Evolutionary conservation across 2,797 vertebrate species (phyloP).

Genomic region (Miichthys miiuy): DNA sequence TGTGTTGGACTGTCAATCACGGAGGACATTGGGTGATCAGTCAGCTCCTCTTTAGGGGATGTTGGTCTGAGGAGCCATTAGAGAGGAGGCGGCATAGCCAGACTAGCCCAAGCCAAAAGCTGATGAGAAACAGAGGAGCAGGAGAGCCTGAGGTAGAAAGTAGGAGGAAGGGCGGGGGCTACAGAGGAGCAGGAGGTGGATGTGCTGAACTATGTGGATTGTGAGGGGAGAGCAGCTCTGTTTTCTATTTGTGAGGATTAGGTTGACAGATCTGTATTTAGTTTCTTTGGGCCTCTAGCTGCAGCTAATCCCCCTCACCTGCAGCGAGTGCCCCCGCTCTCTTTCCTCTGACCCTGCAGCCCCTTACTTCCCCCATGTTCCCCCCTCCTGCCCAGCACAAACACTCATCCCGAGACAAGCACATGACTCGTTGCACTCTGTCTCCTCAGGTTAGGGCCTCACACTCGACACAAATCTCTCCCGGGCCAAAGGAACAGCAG

Average conservation of each 20-base stretch:
- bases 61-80: slow-evolving; percentile 80
- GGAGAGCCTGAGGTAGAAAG: slow-evolving; percentile 72
- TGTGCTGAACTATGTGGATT: slow-evolving; percentile 79
- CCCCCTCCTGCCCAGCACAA: slow-evolving; percentile 79
- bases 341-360: slow-evolving; percentile 82
- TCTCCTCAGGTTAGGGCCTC: slow-evolving; percentile 85
- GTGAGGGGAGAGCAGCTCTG: slow-evolving; percentile 83
- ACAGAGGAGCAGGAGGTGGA: slow-evolving; percentile 69
- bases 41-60: slow-evolving; percentile 80
- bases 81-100: slow-evolving; percentile 68
- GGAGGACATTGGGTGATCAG: slow-evolving; percentile 75
- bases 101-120: slow-evolving; percentile 68
- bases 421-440: slow-evolving; percentile 86
- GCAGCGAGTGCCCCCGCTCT: slow-evolving; percentile 75
- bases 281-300: slow-evolving; percentile 87
- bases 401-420: slow-evolving; percentile 86
- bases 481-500: slow-evolving; percentile 78
- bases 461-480: slow-evolving; percentile 83
- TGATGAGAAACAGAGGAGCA: slow-evolving; percentile 84
- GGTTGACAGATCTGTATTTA: slow-evolving; percentile 90
- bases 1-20: slow-evolving; percentile 80
- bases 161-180: slow-evolving; percentile 29
- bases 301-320: slow-evolving; percentile 89
- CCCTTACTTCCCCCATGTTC: slow-evolving; percentile 67
- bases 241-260: slow-evolving; percentile 90